These are phyloP conservation scores for Cygnus buccinator DNA, from an alignment of 2,113 vertebrate genomes.

Conservation along the genomic window DNA sequence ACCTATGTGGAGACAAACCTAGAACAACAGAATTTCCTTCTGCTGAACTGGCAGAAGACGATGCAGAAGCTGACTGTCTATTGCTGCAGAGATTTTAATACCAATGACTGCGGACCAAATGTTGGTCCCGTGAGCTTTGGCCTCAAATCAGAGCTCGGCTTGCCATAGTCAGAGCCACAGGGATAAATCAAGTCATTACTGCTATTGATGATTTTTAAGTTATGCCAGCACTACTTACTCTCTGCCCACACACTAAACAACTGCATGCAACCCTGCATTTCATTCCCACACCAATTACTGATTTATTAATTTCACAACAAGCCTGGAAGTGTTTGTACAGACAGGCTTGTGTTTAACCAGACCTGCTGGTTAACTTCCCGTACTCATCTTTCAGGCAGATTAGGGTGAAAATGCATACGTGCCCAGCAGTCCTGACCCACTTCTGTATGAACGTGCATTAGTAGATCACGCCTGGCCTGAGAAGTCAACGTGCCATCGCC, in stretches of 20 bases:
- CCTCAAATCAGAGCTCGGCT: not conserved
- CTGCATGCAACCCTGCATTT: not conserved
- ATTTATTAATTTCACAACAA: conserved; percentile 1
- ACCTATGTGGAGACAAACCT: fast-evolving
- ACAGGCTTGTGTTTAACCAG: not conserved
- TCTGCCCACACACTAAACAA: conserved; percentile 1
- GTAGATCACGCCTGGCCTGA: fast-evolving
- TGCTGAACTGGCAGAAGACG: not conserved
- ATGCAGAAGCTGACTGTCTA: not conserved
- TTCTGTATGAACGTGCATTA: fast-evolving
- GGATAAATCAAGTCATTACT: not conserved
- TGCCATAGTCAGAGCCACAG: not conserved
- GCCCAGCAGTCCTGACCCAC: fast-evolving
- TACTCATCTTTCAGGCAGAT: not conserved
- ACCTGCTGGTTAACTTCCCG: not conserved
- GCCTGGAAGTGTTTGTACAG: conserved; percentile 7
- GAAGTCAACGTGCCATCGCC: fast-evolving
- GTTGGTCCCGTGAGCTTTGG: not conserved
- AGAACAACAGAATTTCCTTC: not conserved
- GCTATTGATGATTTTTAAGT: not conserved
- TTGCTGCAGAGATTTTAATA: not conserved
- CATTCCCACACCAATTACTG: conserved; percentile 18
- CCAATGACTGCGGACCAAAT: not conserved
- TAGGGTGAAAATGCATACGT: not conserved
- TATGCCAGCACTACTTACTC: not conserved